phyloP scores from a whole-genome alignment of 2,797 vertebrate genomes.

The Cyclura pinguis region DNA sequence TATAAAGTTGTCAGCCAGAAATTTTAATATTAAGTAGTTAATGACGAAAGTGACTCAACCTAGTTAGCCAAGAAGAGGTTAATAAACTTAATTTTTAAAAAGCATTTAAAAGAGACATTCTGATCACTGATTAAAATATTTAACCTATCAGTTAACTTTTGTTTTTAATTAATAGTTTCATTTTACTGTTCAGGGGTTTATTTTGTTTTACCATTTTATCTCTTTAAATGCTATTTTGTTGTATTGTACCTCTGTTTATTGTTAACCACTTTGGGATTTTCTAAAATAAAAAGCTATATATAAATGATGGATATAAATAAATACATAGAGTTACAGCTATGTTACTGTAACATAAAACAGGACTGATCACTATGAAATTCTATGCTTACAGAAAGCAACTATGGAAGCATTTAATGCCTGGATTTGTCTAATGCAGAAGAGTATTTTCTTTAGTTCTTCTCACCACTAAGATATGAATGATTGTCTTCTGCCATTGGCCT shows the following conservation, averaged over 20 bases:
- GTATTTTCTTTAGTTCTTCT: not conserved
- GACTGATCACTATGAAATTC: slow-evolving; percentile 1
- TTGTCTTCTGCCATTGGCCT: not conserved
- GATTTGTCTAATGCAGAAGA: not conserved
- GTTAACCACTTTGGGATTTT: too few species aligned
- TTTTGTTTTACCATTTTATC: too few species aligned
- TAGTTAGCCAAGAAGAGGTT: not conserved
- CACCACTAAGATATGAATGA: not conserved
- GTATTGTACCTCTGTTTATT: too few species aligned
- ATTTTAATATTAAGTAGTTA: not conserved
- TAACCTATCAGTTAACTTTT: too few species aligned
- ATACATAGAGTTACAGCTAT: not conserved
- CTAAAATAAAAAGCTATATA: too few species aligned
- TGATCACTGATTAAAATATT: not conserved
- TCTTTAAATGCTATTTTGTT: too few species aligned
- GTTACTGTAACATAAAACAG: not conserved
- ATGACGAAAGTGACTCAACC: not conserved
- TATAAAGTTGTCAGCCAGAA: not conserved
- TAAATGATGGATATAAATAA: too few species aligned
- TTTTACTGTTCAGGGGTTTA: too few species aligned
- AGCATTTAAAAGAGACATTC: not conserved
- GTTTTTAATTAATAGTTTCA: too few species aligned
- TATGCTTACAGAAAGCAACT: slow-evolving; percentile 6
- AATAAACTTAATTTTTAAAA: not conserved
- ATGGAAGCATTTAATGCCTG: not conserved